Evolutionary conservation across 2,888 invertebrate species (phyloP), one percentile per base, ranked within the genome.

Genomic region (Drosophila setosimentum): DNA sequence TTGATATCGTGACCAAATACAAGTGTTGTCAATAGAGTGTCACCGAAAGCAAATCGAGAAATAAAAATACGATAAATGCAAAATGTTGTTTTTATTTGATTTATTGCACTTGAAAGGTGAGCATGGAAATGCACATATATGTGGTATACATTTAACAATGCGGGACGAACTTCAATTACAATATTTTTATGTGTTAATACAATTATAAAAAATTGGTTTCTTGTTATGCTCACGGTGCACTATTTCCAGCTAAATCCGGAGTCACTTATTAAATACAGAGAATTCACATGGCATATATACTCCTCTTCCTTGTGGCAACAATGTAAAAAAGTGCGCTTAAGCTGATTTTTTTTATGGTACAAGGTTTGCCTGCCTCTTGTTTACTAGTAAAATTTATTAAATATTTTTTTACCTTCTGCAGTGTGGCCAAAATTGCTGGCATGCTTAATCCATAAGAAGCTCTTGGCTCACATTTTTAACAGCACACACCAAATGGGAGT

Each of bases 391-490:
- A 90, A 87, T 90, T 89, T 89, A 87, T 86, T 87, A 89, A 88
- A 87, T 84, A 87, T 79, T 89, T 83, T 77, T 86, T 76, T 76
- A 82, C 69, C 68, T 65, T 67, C 68, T 73, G 83, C 75, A 72
- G 69, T 65, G 64, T 58, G 67, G 59, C 61, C 79, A 78, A 90
- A 90, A 90, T 78, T 84, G 90, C 89, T 89, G 80, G 85, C 90
- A 79, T 76, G 82, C 78, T 90, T 90, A 90, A 90, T 90, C 90
- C 87, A 80, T 80, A 84, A 87, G 90, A 71, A 87, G 87, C 89
- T 77, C 87, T 89, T 89, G 89, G 78, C 85, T 89, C 62, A 84
- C 83, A 90, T 90, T 90, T 90, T 87, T 87, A 58, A 76, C 73
- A 68, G 73, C 73, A 62, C 51, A 62, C 63, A 59, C 35, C 33